Base-by-base conservation (phyloP, 2,888 invertebrate species). In the Neelides folsomi region DNA sequence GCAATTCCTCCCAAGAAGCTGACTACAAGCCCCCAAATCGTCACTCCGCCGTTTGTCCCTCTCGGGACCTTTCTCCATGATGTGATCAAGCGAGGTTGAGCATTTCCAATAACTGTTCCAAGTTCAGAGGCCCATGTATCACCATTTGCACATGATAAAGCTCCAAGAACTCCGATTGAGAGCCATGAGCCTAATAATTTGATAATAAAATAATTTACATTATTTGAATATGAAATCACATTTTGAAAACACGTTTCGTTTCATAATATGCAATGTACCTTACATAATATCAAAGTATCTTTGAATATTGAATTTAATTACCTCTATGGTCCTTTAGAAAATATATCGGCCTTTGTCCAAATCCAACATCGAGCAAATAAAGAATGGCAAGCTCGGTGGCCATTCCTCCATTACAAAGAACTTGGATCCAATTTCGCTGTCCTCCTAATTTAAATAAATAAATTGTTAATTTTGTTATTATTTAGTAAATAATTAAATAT, bases 81-180 rank as follows among this genome's bases (percentile, higher is more conserved):
- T 9, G 87, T 87, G 34, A 90, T 79, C 5, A 90, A 76, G 59
- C 79, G 73, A 4, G 89, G 88, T 56, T 83, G 77, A 0, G 54
- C 52, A 15, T 60, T 54, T 8, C 76, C 78, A 16, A 86, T 68
- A 0, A 86, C 89, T 35, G 82, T 76, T 1, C 88, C 90, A 15
- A 92, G 69, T 72, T 92, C 92, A 37, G 88, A 89, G 45, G 90
- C 86, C 83, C 87, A 87, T 0, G 90, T 92, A 67, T 92, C 92
- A 0, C 89, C 90, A 68, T 83, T 85, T 63, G 82, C 81, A 66
- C 86, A 85, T 12, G 86, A 79, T 65, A 87, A 76, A 0, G 84
- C 77, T 64, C 81, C 83, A 61, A 89, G 72, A 48, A 87, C 77
- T 34, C 83, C 85, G 62, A 86, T 73, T 2, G 83, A 78, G n/a